Evolutionary conservation across 2,113 vertebrate genomes (phyloP), one percentile per base, ranked within the genome.

Genomic region (Dipodomys spectabilis): DNA sequence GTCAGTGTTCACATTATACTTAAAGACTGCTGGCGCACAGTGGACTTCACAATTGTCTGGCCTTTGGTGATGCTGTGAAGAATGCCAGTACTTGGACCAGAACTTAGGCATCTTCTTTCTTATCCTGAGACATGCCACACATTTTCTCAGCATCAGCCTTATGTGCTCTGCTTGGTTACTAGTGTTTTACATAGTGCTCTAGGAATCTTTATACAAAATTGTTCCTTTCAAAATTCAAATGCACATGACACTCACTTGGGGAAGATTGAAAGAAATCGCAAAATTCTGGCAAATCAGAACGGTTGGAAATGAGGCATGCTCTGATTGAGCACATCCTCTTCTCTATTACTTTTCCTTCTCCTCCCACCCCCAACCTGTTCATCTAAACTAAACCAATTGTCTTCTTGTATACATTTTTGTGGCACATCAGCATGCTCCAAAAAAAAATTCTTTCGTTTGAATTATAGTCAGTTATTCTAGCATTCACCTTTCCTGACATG

Each of bases 1-100:
- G 0, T n/a, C 2, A 9, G 27, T 5, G 19, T 4, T 69, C 30
- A 35, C 25, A 8, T 62, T 4, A 35, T 11, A 10, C 6, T 15
- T 27, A 25, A 13, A 27, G 23, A 67, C 19, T 57, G 53, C 53
- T 57, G 53, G 12, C 4, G 53, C 53, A 13, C 12, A 57, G 53
- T 57, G 19, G 83, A 27, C 20, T 68, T 78, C 25, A 12, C 25
- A 18, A 18, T 1, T n/a, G 30, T 27, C 11, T 81, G 25, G 68
- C 1, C 74, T 90, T 74, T 74, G 65, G 39, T 25, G 65, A 81
- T 35, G 30, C 23, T 60, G 2, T 25, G 13, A 86, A 27, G 60
- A 20, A 79, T 27, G 27, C 28, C 67, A 75, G 45, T 20, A 23
- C 25, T 35, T 5, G 18, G n/a, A 73, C 44, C 69, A 78, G 18